Conservation (phyloP, 2,113 vertebrate genomes). For the Hiodon alosoides region DNA sequence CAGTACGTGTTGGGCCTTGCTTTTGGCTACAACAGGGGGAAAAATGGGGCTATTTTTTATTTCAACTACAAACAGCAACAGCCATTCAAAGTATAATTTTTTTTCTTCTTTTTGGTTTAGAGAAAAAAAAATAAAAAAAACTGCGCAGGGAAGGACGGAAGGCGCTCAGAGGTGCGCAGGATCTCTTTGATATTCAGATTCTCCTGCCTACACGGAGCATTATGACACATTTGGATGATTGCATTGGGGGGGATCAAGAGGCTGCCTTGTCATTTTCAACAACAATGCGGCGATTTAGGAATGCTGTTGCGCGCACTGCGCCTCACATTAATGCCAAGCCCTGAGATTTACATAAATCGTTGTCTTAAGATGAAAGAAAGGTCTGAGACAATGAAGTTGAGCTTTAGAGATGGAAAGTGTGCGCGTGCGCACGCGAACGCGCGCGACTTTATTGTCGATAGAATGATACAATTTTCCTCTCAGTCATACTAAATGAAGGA, state of each 20-base stretch:
- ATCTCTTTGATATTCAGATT: slow-evolving; percentile 69
- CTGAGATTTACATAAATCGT: slow-evolving; percentile 78
- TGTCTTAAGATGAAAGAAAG: slow-evolving; percentile 72
- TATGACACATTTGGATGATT: slow-evolving; percentile 73
- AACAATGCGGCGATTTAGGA: slow-evolving; percentile 74
- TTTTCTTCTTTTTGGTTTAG: slow-evolving; percentile 19
- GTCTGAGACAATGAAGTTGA: slow-evolving; percentile 72
- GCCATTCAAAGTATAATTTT: slow-evolving; percentile 39
- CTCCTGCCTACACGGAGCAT: slow-evolving; percentile 66
- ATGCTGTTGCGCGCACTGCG: slow-evolving; percentile 66
- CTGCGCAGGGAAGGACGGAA: slow-evolving; percentile 44
- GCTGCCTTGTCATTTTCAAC: slow-evolving; percentile 74
- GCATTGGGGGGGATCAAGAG: slow-evolving; percentile 71
- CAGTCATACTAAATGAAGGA: slow-evolving; percentile 33
- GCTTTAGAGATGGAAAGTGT: slow-evolving; percentile 57
- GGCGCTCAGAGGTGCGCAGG: slow-evolving; percentile 52
- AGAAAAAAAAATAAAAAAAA: slow-evolving; percentile 51
- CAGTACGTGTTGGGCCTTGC: slow-evolving; percentile 20
- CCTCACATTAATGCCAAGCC: slow-evolving; percentile 65
- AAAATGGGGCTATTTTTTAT: slow-evolving; percentile 24
- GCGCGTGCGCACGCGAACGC: neutral
- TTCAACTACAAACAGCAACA: slow-evolving; percentile 32
- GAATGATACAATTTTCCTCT: slow-evolving; percentile 39
- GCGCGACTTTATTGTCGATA: slow-evolving; percentile 40
- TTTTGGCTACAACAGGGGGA: slow-evolving; percentile 7